Evolutionary conservation across 2,113 vertebrate species (phyloP).

Genomic region (Etheostoma cragini): DNA sequence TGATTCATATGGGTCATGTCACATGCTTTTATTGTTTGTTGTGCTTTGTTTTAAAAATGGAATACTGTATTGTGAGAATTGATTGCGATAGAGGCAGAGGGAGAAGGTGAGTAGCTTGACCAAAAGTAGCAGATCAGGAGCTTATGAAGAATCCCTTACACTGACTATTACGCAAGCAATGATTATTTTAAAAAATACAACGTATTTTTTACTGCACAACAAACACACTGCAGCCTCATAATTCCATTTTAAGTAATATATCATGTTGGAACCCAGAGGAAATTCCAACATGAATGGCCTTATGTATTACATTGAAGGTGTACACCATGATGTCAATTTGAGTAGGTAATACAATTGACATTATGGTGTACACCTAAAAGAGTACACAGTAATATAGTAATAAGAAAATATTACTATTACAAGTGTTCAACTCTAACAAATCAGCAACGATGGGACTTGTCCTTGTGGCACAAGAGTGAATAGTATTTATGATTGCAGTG

Average conservation of each 20-base stretch:
- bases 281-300: conserved; percentile 7
- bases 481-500: not conserved
- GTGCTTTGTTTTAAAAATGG: not conserved
- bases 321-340: not conserved
- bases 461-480: not conserved
- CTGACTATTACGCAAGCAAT: no score
- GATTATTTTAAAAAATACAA: no score
- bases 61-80: not conserved
- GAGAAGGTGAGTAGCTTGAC: no score
- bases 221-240: not conserved
- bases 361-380: not conserved
- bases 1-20: not conserved
- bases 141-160: no score
- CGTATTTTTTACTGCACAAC: not conserved
- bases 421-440: not conserved
- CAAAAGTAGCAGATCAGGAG: no score
- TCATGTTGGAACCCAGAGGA: conserved; percentile 1
- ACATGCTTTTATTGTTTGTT: not conserved
- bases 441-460: not conserved
- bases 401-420: not conserved
- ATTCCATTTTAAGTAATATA: not conserved
- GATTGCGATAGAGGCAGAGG: not conserved
- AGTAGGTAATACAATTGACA: not conserved
- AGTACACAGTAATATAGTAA: not conserved
- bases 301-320: not conserved